Base-by-base conservation (phyloP, 1,140 invertebrate genomes). In the Euura saliciscinereae region DNA sequence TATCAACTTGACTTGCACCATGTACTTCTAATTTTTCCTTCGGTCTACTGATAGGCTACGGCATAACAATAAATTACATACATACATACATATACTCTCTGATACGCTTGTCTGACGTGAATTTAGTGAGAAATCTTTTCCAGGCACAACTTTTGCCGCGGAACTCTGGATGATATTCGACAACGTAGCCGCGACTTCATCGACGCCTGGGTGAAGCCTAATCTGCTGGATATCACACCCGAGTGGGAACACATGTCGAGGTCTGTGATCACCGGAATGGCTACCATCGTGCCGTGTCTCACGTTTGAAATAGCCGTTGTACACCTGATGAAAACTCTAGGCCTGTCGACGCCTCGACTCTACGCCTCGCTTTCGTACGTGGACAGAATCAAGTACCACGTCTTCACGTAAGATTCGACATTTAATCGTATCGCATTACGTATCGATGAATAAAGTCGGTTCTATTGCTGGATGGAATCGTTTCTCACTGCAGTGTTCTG, bases 71-170 rank as follows among this genome's bases (percentile, higher is more conserved):
- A n/a, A n/a, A n/a, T n/a, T n/a, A n/a, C n/a, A n/a, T n/a, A n/a
- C n/a, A n/a, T n/a, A n/a, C n/a, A n/a, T n/a, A n/a, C n/a, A n/a
- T n/a, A n/a, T n/a, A n/a, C n/a, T n/a, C n/a, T n/a, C n/a, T n/a
- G n/a, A n/a, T n/a, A n/a, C n/a, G n/a, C n/a, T n/a, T n/a, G n/a
- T n/a, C n/a, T n/a, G n/a, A n/a, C n/a, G n/a, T n/a, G n/a, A n/a
- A n/a, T n/a, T n/a, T n/a, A n/a, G n/a, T n/a, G n/a, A n/a, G n/a
- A 66, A 86, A 46, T 76, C 89, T 13, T 89, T 89, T 6, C 79
- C 71, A 83, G 87, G 6, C 90, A 87, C 74, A 93, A 92, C 76
- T 86, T 92, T 44, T 92, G 90, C 75, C 78, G 81, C 1, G 89
- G 88, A 0, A 84, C 76, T 44, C 75, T 89, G 45, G 76, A 84